These are phyloP conservation scores for Hermetia illucens DNA, from an alignment of 1,140 invertebrate genomes.

Conservation along the genomic window DNA sequence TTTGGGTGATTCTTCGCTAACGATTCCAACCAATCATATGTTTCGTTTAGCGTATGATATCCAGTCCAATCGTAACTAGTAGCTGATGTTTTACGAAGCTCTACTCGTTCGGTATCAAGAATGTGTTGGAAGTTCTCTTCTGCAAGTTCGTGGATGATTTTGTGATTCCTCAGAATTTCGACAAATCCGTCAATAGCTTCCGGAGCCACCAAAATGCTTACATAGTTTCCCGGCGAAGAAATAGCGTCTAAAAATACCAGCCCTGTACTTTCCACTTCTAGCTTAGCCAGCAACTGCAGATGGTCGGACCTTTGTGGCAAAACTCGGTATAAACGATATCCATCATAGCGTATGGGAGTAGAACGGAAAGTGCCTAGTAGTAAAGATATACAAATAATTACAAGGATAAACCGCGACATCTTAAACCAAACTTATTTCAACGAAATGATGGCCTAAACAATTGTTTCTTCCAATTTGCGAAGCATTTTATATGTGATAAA, in stretches of 20 bases:
- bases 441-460: too few species aligned
- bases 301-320: slow-evolving; percentile 23
- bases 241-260: slow-evolving; percentile 25
- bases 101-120: slow-evolving; percentile 16
- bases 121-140: slow-evolving; percentile 29
- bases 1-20: slow-evolving; percentile 30
- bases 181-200: slow-evolving; percentile 25
- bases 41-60: slow-evolving; percentile 35
- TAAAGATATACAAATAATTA: too few species aligned
- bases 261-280: slow-evolving; percentile 19
- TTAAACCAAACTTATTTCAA: too few species aligned
- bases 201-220: slow-evolving; percentile 24
- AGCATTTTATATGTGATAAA: too few species aligned
- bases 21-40: slow-evolving; percentile 31
- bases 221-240: slow-evolving; percentile 14
- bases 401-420: too few species aligned
- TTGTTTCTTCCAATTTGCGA: too few species aligned
- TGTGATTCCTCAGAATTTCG: slow-evolving; percentile 20
- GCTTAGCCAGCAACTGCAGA: slow-evolving; percentile 22
- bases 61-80: slow-evolving; percentile 20
- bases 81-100: slow-evolving; percentile 12
- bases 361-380: too few species aligned
- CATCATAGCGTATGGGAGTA: slow-evolving; percentile 34
- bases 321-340: slow-evolving; percentile 36
- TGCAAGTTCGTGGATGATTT: slow-evolving; percentile 25